Evolutionary conservation across 2,113 vertebrate genomes (phyloP).

Genomic region (Grus americana): DNA sequence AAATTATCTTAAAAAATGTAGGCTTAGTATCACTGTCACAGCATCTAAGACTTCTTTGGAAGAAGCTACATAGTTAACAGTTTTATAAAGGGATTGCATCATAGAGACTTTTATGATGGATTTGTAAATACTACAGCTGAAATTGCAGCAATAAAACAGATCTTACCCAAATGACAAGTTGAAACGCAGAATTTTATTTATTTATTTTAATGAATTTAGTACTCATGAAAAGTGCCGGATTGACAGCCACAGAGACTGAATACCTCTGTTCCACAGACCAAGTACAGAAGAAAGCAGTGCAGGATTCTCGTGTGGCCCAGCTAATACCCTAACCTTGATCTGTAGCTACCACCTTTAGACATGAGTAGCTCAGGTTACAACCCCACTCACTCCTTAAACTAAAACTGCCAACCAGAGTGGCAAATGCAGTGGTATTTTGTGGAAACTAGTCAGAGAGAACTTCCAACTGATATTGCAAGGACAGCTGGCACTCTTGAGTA

Average conservation of each 20-base stretch:
- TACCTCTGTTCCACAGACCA: neutral
- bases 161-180: constrained; percentile 25
- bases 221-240: neutral
- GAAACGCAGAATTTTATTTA: neutral
- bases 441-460: neutral
- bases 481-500: neutral
- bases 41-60: neutral
- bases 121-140: constrained; percentile 29
- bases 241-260: neutral
- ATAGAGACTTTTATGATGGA: constrained; percentile 36
- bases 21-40: constrained; percentile 10
- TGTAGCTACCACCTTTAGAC: neutral
- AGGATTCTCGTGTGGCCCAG: neutral
- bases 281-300: neutral
- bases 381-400: neutral
- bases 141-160: constrained; percentile 42
- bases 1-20: neutral
- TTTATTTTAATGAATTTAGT: constrained; percentile 23
- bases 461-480: accelerated
- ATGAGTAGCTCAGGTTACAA: neutral
- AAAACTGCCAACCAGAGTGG: neutral
- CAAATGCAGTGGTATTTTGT: neutral
- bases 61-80: neutral
- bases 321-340: neutral
- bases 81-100: constrained; percentile 14